Evolutionary conservation across 2,797 vertebrate genomes (phyloP), one percentile per base, ranked within the genome.

Genomic region (Leptoclinus maculatus): DNA sequence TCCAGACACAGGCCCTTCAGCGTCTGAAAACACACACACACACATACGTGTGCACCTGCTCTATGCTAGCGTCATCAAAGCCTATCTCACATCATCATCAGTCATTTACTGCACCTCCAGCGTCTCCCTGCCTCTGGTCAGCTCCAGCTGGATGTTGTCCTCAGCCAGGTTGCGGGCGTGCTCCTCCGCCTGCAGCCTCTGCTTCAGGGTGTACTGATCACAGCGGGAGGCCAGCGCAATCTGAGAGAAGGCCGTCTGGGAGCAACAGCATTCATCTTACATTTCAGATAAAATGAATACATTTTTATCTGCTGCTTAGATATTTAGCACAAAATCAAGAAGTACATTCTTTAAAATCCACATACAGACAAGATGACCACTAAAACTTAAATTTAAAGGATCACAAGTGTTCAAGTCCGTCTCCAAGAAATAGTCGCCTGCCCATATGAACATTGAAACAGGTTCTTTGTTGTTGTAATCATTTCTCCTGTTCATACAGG

Each of bases 111-210:
- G 5, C 79, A 97, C 97, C 96, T 96, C 95, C 80, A 97, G 84
- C 0, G 92, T 94, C 84, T 95, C 93, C 62, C 65, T 80, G 83
- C 96, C 96, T 82, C 94, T 91, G 69, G 74, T 92, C 83, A 97
- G 89, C 90, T 97, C 96, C 85, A 95, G 92, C 83, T 95, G 95
- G 75, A 97, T 87, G 87, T 96, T 97, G 81, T 96, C 95, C 88
- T 97, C 97, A 0, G 97, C 96, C 13, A 95, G 88, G 7, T 96
- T 93, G 60, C 96, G 91, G 0, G 95, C 95, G 0, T 95, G 94
- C 72, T 96, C 95, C 91, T 97, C 96, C 0, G 95, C 94, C 91
- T 95, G 95, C 74, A 97, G 91, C 60, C 95, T 85, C 86, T 95
- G 93, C 63, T 93, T 94, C 84, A 96, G 88, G 3, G 95, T 96